phyloP scores from a whole-genome alignment of 2,113 vertebrate genomes.

The Melospiza melodia region DNA sequence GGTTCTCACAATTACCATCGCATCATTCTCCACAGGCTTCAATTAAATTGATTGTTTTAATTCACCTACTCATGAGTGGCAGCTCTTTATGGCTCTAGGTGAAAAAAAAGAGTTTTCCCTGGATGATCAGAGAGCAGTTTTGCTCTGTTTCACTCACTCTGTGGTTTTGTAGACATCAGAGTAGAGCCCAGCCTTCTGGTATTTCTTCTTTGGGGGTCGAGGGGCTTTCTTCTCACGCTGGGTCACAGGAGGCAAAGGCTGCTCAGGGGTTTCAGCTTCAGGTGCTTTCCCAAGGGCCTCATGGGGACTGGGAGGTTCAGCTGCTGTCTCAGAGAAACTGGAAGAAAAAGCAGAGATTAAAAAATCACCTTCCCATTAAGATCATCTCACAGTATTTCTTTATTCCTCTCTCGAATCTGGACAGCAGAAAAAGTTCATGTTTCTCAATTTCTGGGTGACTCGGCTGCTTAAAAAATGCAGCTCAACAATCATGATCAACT shows the following conservation, averaged over 20 bases:
- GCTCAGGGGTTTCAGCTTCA: conserved; percentile 63
- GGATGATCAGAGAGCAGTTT: background rate
- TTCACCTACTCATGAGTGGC: background rate
- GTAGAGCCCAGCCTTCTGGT: conserved; percentile 95
- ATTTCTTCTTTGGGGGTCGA: conserved; percentile 88
- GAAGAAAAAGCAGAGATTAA: conserved; percentile 54
- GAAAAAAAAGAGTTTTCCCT: background rate
- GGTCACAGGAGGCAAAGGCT: conserved; percentile 65
- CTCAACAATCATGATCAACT: fast-evolving
- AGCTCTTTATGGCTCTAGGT: background rate
- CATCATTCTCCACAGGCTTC: background rate
- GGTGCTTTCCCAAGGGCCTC: conserved; percentile 73
- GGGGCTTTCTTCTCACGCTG: conserved; percentile 84
- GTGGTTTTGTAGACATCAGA: conserved; percentile 95
- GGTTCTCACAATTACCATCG: background rate
- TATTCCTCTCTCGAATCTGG: background rate
- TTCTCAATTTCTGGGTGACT: background rate
- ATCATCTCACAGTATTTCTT: background rate
- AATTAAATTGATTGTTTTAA: background rate
- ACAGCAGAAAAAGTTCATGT: background rate
- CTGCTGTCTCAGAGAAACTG: conserved; percentile 79
- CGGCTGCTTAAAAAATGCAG: background rate
- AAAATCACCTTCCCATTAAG: background rate
- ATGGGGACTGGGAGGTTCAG: conserved; percentile 65
- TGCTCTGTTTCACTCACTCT: conserved; percentile 83